Base-by-base conservation (phyloP, 1,140 invertebrate genomes). In the Pseudomyrmex pallidus region DNA sequence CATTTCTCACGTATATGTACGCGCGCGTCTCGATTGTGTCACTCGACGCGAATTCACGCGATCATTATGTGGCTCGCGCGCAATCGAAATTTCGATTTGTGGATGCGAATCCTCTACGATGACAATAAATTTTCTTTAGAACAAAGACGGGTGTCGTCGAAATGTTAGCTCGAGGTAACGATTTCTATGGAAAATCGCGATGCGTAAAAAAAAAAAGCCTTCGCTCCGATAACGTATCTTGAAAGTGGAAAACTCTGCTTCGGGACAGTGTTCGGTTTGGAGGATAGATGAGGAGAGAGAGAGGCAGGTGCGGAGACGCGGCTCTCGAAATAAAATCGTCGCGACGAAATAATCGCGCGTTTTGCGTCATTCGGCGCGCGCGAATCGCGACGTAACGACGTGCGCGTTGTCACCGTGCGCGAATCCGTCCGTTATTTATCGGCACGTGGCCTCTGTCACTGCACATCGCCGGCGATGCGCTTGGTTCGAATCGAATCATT, bases 331-430 rank as follows among this genome's bases (percentile, higher is more conserved):
- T 92, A 92, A 92, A 92, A 70, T 90, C 80, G 83, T 78, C 72
- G 87, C 90, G 87, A 91, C 90, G 85, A 92, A 91, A 92, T 92
- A 90, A 91, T 91, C 88, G 74, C 80, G 83, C 88, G 88, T 88
- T 91, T 90, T 92, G 88, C 91, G 91, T 92, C 91, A 92, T 91
- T 91, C 86, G 89, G 77, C 70, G 83, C 70, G 83, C 83, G 13
- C 83, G 74, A 76, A n/a, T 20, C 20, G 68, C 20, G 35, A 62
- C 25, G 48, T 61, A 25, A 25, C 20, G 3, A 25, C 64, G 46
- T 22, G n/a, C 20, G 17, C 4, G 2, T 9, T 52, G 52, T 59
- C 5, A 35, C 5, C 35, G 35, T 7, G 35, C 35, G 35, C 35
- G 5, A 35, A 35, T 35, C 5, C 35, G 35, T 35, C 0, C 5